Evolutionary conservation across 2,888 invertebrate genomes (phyloP), one percentile per base, ranked within the genome.

Genomic region (Incurvaria masculella): DNA sequence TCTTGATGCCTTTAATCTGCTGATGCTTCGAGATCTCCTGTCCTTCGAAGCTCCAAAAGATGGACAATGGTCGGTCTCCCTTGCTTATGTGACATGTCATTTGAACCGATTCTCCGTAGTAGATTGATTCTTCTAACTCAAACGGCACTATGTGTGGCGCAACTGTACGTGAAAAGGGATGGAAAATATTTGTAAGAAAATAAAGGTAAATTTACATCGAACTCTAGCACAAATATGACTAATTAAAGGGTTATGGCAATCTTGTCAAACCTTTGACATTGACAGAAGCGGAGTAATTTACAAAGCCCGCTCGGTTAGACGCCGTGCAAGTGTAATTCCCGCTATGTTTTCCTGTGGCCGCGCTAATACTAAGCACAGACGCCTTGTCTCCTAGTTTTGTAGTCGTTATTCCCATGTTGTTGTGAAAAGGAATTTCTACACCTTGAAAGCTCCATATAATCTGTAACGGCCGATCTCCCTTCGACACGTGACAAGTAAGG

Each of bases 41-140:
- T 40, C 86, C 86, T 66, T 90, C 86, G 57, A 88, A 85, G 45
- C 82, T 82, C 91, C 91, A 91, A 19, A 80, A 75, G 45, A 91
- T 84, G 49, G 81, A 80, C 61, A 91, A 79, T 2, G 91, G 91
- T 48, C 84, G 73, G 69, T 91, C 91, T 52, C 91, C 89, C 67
- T 86, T 84, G 46, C 83, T 83, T 44, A 86, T 82, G 53, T 85
- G 82, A 65, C 89, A 89, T 48, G 81, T 82, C 61, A 84, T 80
- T 62, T 85, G 85, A 42, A 85, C 82, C 44, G 83, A 81, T 64
- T 88, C 87, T 46, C 87, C 88, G 52, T 84, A 84, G 65, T 85
- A 85, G 27, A 85, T 78, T 17, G 85, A 80, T 60, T 85, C 84
- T 58, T 83, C 82, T 52, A 85, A 81, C 58, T 79, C 76, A 64